Conservation (phyloP, 1,140 invertebrate species). For the Pseudoatta argentina region DNA sequence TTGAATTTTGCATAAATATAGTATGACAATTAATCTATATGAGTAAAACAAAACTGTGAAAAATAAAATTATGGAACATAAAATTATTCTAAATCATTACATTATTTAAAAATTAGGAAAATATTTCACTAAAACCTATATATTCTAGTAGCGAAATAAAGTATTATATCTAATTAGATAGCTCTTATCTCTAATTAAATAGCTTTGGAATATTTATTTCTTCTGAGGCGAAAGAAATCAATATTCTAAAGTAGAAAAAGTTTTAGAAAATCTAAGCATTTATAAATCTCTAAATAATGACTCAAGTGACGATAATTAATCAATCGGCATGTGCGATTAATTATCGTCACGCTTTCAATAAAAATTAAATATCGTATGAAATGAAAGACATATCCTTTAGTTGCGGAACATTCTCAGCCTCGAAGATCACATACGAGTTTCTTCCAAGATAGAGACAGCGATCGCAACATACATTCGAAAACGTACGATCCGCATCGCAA, state of each 20-base stretch:
- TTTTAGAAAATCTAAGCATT: conserved; percentile 12
- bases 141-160: too few relatives aligned
- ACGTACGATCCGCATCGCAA: conserved; percentile 24
- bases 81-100: too few relatives aligned
- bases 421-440: conserved; percentile 39
- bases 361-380: neutral
- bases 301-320: conserved; percentile 21
- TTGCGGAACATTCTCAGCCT: neutral
- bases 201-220: neutral
- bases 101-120: too few relatives aligned
- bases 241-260: neutral
- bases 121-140: too few relatives aligned
- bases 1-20: too few relatives aligned
- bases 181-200: neutral
- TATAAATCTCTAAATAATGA: conserved; percentile 6
- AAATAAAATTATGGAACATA: too few relatives aligned
- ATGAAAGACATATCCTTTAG: neutral
- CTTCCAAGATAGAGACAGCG: neutral
- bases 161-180: too few relatives aligned
- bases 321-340: neutral
- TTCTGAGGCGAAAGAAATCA: neutral
- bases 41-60: too few relatives aligned
- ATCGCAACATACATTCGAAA: neutral
- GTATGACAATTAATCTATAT: too few relatives aligned
- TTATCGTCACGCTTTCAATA: neutral